Evolutionary conservation across 2,113 vertebrate species (phyloP).

Genomic region (Malurus cyaneus): DNA sequence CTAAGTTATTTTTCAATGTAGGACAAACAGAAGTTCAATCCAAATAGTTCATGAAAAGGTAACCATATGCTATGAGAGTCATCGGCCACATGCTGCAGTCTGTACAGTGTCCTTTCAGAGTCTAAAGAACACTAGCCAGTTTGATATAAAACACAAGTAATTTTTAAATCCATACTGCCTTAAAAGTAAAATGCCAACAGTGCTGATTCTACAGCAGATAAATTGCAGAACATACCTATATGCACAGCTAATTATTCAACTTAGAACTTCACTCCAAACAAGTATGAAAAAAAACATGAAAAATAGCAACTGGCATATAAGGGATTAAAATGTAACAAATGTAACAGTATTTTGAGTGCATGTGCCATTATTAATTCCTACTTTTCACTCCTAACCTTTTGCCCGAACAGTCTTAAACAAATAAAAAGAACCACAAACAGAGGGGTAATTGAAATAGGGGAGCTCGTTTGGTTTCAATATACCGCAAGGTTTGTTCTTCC

Average conservation of each 20-base stretch:
- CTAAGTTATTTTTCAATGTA: constrained; percentile 2
- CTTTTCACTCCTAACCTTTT: not conserved
- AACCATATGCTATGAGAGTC: not conserved
- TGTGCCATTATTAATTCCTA: not conserved
- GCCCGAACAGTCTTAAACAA: not conserved
- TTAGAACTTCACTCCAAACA: not conserved
- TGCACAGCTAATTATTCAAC: not conserved
- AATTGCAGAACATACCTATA: not conserved
- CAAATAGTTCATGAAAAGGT: constrained; percentile 15
- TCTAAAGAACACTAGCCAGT: not conserved
- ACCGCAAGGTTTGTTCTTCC: not conserved
- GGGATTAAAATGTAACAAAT: not conserved
- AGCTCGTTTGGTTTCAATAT: not conserved
- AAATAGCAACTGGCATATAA: not conserved
- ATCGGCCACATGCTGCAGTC: not conserved
- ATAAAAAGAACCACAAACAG: not conserved
- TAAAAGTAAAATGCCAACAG: not conserved
- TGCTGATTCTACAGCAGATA: not conserved
- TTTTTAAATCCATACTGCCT: not conserved
- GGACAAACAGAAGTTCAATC: not conserved
- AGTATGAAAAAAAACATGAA: not conserved
- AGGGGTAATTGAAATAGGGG: not conserved
- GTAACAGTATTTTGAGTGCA: not conserved
- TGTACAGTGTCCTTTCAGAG: not conserved
- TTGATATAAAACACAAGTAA: not conserved